These are phyloP conservation scores for Anguilla obscura DNA, from an alignment of 2,797 vertebrate species.

Conservation along the genomic window DNA sequence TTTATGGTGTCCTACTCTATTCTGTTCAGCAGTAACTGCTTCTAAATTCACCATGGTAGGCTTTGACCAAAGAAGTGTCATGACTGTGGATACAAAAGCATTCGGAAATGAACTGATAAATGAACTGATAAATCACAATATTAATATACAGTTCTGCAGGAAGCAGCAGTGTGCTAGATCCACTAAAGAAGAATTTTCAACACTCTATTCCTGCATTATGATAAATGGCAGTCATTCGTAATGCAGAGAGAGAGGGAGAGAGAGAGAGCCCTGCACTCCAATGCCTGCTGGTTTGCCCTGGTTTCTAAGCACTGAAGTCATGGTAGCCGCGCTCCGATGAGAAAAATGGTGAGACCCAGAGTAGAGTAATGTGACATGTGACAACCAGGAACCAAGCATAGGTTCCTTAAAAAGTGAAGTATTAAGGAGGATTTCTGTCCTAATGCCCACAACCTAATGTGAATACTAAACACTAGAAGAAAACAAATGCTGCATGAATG, in stretches of 20 bases:
- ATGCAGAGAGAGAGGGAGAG: conserved; percentile 46
- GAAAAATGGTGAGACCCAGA: background rate
- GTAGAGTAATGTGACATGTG: background rate
- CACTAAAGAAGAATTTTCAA: conserved; percentile 47
- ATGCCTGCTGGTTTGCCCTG: conserved; percentile 29
- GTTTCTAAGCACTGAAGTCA: conserved; percentile 41
- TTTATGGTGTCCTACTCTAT: background rate
- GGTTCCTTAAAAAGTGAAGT: background rate
- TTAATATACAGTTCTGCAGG: conserved; percentile 37
- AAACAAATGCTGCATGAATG: background rate
- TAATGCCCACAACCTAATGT: background rate
- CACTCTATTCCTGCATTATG: conserved; percentile 58
- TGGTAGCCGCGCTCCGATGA: conserved; percentile 39
- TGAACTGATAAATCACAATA: conserved; percentile 29
- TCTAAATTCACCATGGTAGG: background rate
- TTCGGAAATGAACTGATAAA: background rate
- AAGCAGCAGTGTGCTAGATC: conserved; percentile 33
- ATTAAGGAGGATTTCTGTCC: background rate
- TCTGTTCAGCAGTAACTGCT: background rate
- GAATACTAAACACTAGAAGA: background rate
- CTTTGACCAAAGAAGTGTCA: background rate
- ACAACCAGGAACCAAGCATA: background rate
- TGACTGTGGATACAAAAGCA: background rate
- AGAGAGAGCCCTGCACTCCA: no score
- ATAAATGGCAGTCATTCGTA: conserved; percentile 69